Conservation (phyloP, 1,140 invertebrate species). For the Chlorops oryzae region DNA sequence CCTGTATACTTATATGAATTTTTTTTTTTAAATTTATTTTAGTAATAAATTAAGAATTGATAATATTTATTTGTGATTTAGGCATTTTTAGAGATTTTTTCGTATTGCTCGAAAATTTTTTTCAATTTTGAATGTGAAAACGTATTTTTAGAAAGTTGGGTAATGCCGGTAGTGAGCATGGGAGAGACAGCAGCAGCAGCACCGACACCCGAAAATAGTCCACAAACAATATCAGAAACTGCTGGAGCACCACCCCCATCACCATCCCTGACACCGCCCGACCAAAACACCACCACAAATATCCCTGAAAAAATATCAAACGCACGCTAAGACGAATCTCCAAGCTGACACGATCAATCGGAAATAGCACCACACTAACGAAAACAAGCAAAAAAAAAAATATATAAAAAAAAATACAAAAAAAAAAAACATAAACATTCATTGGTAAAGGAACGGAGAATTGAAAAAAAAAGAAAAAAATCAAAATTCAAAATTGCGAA, state of each 20-base stretch:
- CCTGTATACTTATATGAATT: too few species aligned
- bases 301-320: too few species aligned
- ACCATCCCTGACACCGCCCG: slow-evolving; percentile 1
- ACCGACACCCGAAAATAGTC: not conserved
- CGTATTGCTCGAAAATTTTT: not conserved
- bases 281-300: slow-evolving; percentile 17
- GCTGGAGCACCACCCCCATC: slow-evolving; percentile 9
- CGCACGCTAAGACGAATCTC: too few species aligned
- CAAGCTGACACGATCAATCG: slow-evolving; percentile 10
- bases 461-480: too few species aligned
- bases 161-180: slow-evolving; percentile 4
- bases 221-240: slow-evolving; percentile 9
- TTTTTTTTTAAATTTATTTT: too few species aligned
- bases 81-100: too few species aligned
- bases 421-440: slow-evolving; percentile 6
- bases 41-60: too few species aligned
- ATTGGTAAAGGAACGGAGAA: too few species aligned
- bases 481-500: not conserved
- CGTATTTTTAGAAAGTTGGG: too few species aligned
- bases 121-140: too few species aligned
- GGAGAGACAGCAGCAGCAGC: not conserved
- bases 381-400: slow-evolving; percentile 20
- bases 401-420: slow-evolving; percentile 19
- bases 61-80: too few species aligned
- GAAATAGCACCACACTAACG: slow-evolving; percentile 21